Base-by-base conservation (phyloP, 1,140 invertebrate species). In the Vanessa atalanta region DNA sequence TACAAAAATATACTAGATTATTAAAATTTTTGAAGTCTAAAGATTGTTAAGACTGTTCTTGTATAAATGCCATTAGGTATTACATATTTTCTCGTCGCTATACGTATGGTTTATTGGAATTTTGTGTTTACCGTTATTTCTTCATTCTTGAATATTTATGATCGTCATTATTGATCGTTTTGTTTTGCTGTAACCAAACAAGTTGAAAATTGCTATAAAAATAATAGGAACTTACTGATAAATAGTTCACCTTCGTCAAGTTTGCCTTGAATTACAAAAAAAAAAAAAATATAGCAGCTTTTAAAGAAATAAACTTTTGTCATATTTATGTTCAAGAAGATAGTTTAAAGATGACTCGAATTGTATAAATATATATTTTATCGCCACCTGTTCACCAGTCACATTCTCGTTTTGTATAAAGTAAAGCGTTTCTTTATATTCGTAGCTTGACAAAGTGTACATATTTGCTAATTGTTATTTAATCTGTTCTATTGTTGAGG, bases 321-420 rank as follows among this genome's bases (percentile, higher is more conserved):
- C 16, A 67, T 37, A 16, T 55, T 43, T 37, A 67, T 26, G 37
- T 55, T 43, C 26, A 67, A 55, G n/a, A 57, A 57, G 20, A 57
- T 57, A 57, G 53, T 57, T 43, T 65, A 43, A 26, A 66, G 47
- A 60, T 64, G 31, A 53, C 15, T 57, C 15, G 51, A 47, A 26
- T 66, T 65, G 69, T 66, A 72, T 66, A 72, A 72, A 72, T 55
- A 65, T 61, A 43, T 13, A 31, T 61, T 48, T 72, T 67, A 67
- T 72, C 64, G 37, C 64, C 71, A 72, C 64, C 65, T 72, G 71
- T 67, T 14, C 26, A 15, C 55, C 64, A 72, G 64, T 72, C 65
- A 50, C 11, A 70, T 37, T 66, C 65, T 23, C 47, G 70, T 60
- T 64, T 72, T 72, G 70, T 66, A 48, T 66, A 66, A 60, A 72